Evolutionary conservation across 1,140 invertebrate species (phyloP), one percentile per base, ranked within the genome.

Genomic region (Platyscapa corneri): DNA sequence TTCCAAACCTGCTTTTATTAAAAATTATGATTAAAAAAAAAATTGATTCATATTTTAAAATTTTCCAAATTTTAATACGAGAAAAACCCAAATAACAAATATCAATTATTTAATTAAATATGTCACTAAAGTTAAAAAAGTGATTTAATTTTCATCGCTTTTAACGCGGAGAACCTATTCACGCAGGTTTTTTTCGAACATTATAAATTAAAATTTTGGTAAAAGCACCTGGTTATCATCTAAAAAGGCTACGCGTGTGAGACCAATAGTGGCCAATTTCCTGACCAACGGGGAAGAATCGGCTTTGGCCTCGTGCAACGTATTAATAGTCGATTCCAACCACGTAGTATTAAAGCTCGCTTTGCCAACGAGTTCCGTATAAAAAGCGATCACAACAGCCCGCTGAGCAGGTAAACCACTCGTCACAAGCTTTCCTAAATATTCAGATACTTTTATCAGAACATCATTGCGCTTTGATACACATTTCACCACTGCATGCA

Each of bases 211-310:
- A 53, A 10, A 53, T 53, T 2, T 53, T 53, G 42, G 12, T 46
- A 53, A 3, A 56, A 83, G 3, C 82, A 91, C 91, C 87, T 91
- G 90, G 49, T 87, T 88, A 12, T 88, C 79, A 0, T 91, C 84
- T 16, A 93, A 88, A 81, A 88, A 89, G 12, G 89, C 89, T 34
- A 93, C 90, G 46, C 88, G 89, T 1, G 90, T 88, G 0, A 93
- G 88, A 14, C 92, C 92, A 34, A 90, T 90, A 0, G 89, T 92
- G 10, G 91, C 91, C 1, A 91, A 83, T 86, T 90, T 92, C 78
- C 92, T 82, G 0, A 93, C 92, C 6, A 93, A 87, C 0, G 90
- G 83, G 1, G 90, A 92, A 0, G 92, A 93, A 82, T 93, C 92
- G 7, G 89, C 34, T 87, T 90, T 92, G 0, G 91, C 89, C 82